Percentiles rank a stretch among this genome's conserved stretches.
These are phyloP conservation scores for Oceanodroma tethys DNA, from an alignment of 2,113 vertebrate species.

Conservation along the genomic window DNA sequence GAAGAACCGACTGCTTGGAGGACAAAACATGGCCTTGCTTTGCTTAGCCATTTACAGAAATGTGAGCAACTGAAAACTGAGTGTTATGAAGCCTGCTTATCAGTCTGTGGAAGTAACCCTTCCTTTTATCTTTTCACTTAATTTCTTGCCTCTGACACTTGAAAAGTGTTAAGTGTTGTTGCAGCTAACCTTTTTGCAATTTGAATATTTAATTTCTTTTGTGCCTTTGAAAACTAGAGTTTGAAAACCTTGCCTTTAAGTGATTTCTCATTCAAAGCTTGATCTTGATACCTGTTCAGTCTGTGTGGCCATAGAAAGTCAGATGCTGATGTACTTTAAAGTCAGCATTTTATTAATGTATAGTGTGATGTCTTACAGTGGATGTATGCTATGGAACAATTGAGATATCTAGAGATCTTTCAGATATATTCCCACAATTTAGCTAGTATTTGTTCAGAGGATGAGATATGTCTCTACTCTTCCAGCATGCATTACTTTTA, in stretches of 20 bases:
- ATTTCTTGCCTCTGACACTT: not conserved
- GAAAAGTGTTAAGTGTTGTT: not conserved
- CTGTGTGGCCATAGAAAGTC: not conserved
- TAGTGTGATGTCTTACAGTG: not conserved
- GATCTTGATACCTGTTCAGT: not conserved
- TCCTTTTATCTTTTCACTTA: not conserved
- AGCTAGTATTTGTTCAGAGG: not conserved
- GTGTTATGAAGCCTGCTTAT: not conserved
- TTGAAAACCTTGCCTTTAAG: not conserved
- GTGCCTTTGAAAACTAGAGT: not conserved
- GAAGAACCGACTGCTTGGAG: not conserved
- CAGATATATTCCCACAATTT: not conserved
- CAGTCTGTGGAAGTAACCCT: not conserved
- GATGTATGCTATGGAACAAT: not conserved
- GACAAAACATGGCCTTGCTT: not conserved
- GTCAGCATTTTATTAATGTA: not conserved
- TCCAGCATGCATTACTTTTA: not conserved
- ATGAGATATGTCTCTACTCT: not conserved
- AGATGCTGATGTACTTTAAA: not conserved
- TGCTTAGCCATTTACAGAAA: not conserved
- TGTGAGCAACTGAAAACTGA: not conserved
- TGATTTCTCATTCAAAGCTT: not conserved
- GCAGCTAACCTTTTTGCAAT: not conserved
- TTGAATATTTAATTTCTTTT: not conserved
- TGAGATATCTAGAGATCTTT: not conserved